These are phyloP conservation scores for Ciconia boyciana DNA, from an alignment of 2,113 vertebrate species.

Conservation along the genomic window DNA sequence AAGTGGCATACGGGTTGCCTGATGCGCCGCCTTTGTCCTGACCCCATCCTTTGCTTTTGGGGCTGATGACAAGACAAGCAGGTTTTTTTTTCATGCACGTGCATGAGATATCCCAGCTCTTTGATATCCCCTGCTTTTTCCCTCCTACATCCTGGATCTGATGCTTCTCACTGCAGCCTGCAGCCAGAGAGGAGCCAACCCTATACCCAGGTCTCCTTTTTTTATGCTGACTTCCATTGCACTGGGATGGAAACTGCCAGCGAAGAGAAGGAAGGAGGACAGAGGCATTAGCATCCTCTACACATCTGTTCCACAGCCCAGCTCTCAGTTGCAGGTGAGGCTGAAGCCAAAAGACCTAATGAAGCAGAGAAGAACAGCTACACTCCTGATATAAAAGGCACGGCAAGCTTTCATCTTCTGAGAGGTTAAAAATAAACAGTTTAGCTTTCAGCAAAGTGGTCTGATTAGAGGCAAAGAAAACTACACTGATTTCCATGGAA, in stretches of 20 bases:
- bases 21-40: fast-evolving
- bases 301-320: background rate
- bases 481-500: conserved; percentile 50
- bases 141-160: background rate
- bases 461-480: conserved; percentile 41
- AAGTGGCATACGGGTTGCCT: background rate
- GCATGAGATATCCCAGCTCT: background rate
- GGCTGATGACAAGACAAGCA: background rate
- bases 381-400: background rate
- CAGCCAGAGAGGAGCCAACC: background rate
- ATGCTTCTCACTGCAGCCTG: background rate
- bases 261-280: background rate
- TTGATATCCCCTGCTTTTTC: background rate
- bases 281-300: background rate
- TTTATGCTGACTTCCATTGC: background rate
- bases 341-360: background rate
- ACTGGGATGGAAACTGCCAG: background rate
- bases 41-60: background rate
- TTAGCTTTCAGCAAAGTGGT: conserved; percentile 44
- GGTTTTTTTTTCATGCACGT: background rate
- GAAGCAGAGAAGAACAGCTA: background rate
- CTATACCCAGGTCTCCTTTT: background rate
- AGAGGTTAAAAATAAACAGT: conserved; percentile 63
- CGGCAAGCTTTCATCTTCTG: background rate
- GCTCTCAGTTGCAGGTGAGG: background rate